These are phyloP conservation scores for Chouioia cunea DNA, from an alignment of 2,888 invertebrate genomes.

Conservation along the genomic window DNA sequence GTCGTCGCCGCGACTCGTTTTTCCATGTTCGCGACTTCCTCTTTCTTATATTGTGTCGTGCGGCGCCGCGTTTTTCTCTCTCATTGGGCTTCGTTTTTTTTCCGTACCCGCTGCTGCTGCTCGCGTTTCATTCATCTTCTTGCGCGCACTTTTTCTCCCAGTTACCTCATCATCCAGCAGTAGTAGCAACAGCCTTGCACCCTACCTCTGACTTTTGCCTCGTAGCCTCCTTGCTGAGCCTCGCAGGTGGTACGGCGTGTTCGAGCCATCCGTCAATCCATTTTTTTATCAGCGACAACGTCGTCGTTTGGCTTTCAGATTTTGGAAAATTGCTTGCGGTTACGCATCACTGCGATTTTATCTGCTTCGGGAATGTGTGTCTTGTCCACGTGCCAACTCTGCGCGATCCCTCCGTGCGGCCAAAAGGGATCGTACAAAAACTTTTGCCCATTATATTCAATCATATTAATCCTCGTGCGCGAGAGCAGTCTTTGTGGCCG, in stretches of 20 bases:
- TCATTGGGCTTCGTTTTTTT: slow-evolving; percentile 23
- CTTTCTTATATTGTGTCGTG: slow-evolving; percentile 33
- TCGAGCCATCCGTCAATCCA: slow-evolving; percentile 28
- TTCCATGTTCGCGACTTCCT: slow-evolving; percentile 3
- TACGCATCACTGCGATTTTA: slow-evolving; percentile 4
- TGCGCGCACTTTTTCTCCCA: slow-evolving; percentile 34
- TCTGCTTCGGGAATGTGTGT: slow-evolving; percentile 1
- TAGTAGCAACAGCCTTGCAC: too few relatives aligned
- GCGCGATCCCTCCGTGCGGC: neutral
- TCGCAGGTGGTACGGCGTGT: neutral
- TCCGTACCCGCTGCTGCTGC: neutral
- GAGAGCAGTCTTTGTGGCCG: too few relatives aligned
- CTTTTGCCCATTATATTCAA: too few relatives aligned
- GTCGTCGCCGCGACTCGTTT: slow-evolving; percentile 16
- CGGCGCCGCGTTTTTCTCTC: slow-evolving; percentile 39
- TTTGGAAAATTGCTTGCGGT: slow-evolving; percentile 17
- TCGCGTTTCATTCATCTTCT: slow-evolving; percentile 39
- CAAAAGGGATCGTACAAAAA: too few relatives aligned
- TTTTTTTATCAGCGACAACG: slow-evolving; percentile 26
- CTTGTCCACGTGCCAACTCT: slow-evolving; percentile 12
- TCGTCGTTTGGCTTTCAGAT: neutral
- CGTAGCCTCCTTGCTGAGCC: too few relatives aligned
- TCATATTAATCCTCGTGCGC: neutral
- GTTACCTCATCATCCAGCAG: slow-evolving; percentile 18
- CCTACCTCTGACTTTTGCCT: too few relatives aligned